phyloP scores from a whole-genome alignment of 1,140 invertebrate species.

The Drosophila tristis region DNA sequence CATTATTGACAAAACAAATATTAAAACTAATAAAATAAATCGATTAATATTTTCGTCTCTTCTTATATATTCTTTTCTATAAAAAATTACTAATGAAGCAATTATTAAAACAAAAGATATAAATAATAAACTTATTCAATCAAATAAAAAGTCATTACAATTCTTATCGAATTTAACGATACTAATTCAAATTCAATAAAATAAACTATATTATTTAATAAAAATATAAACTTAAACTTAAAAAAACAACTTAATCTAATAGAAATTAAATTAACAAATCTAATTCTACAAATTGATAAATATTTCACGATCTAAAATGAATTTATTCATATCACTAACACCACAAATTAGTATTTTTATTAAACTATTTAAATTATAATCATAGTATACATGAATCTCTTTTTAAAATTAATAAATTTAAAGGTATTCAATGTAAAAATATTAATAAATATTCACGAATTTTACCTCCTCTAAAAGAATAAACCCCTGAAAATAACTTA shows the following conservation, averaged over 20 bases:
- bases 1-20: slow-evolving; percentile 89
- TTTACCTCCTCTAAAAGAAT: slow-evolving; percentile 72
- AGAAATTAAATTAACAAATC: slow-evolving; percentile 77
- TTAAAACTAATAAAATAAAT: slow-evolving; percentile 86
- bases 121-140: slow-evolving; percentile 87
- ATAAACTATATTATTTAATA: slow-evolving; percentile 83
- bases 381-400: slow-evolving; percentile 85
- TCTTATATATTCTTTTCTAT: slow-evolving; percentile 87
- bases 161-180: slow-evolving; percentile 84
- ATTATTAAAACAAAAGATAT: slow-evolving; percentile 86
- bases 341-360: slow-evolving; percentile 87
- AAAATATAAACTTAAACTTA: slow-evolving; percentile 84
- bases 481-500: slow-evolving; percentile 77
- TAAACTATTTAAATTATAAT: slow-evolving; percentile 87
- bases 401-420: slow-evolving; percentile 87
- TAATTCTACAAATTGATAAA: slow-evolving; percentile 84
- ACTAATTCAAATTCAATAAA: slow-evolving; percentile 86
- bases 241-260: slow-evolving; percentile 67
- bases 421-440: slow-evolving; percentile 86
- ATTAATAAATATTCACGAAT: slow-evolving; percentile 86
- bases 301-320: slow-evolving; percentile 84
- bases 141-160: slow-evolving; percentile 86
- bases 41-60: slow-evolving; percentile 84
- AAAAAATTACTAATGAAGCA: slow-evolving; percentile 87
- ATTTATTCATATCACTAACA: slow-evolving; percentile 85